Conservation (phyloP, 2,888 invertebrate genomes). For the Temnothorax ravouxi region DNA sequence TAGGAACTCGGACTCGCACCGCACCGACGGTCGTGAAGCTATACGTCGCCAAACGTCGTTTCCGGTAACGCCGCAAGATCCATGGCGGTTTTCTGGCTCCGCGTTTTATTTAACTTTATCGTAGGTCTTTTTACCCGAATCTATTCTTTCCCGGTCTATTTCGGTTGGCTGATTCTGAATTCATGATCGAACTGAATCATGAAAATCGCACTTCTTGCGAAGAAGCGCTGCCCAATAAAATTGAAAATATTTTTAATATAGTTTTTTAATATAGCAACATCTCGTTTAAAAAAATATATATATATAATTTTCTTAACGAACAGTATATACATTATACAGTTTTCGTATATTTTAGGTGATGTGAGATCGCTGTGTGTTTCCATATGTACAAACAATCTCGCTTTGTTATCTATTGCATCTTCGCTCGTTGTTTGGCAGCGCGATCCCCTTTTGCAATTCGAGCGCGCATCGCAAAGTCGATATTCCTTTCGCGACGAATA, state of each 20-base stretch:
- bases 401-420: background rate
- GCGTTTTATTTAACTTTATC: conserved; percentile 26
- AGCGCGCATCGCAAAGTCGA: conserved; percentile 29
- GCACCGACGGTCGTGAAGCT: background rate
- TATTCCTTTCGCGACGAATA: conserved; percentile 32
- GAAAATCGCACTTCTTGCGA: background rate
- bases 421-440: background rate
- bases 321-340: background rate
- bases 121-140: conserved; percentile 13
- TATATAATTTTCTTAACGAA: background rate
- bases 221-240: background rate
- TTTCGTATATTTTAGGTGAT: background rate
- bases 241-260: background rate
- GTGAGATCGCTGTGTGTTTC: background rate
- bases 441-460: conserved; percentile 20
- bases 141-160: background rate
- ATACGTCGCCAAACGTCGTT: conserved; percentile 3
- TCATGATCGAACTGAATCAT: background rate
- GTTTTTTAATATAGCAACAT: background rate
- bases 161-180: conserved; percentile 3
- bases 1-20: background rate
- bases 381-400: background rate
- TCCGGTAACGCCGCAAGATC: conserved; percentile 8
- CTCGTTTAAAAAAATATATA: background rate
- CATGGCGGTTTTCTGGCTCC: conserved; percentile 15